A percentile compares a stretch with the other conserved stretches of the same genome.
These are phyloP conservation scores for Odontesthes bonariensis DNA, from an alignment of 2,113 vertebrate genomes.

Conservation along the genomic window DNA sequence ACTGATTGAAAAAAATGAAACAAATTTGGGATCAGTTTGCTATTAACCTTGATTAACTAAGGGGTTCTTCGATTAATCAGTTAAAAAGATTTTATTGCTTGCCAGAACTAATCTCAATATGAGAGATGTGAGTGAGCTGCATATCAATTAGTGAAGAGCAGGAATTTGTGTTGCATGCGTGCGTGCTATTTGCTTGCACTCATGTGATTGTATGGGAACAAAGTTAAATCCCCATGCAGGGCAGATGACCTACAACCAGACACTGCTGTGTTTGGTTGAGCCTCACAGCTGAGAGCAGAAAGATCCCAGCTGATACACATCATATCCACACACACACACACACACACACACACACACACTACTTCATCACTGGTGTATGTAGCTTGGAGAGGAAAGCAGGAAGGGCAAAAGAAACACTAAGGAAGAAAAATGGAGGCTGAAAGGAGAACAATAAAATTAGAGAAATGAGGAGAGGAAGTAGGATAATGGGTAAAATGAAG, in stretches of 20 bases:
- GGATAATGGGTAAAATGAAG: background rate
- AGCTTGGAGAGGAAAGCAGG: background rate
- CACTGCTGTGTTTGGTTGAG: constrained; percentile 43
- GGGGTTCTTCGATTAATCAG: background rate
- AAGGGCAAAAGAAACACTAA: background rate
- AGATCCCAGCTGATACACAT: constrained; percentile 37
- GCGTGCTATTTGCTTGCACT: constrained; percentile 9
- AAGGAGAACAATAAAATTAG: background rate
- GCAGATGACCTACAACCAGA: constrained; percentile 45
- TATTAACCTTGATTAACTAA: constrained; percentile 6
- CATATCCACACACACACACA: background rate
- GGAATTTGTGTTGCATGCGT: background rate
- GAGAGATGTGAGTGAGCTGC: background rate
- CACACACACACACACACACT: background rate
- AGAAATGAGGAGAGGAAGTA: background rate
- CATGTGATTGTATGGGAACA: constrained; percentile 20
- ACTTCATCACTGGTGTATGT: constrained; percentile 9
- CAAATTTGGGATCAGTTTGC: background rate
- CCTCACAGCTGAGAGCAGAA: constrained; percentile 33
- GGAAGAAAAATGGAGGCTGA: background rate
- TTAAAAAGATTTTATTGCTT: background rate
- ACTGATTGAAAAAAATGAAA: background rate
- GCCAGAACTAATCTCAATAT: background rate
- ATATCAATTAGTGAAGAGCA: constrained; percentile 13
- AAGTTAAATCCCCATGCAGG: constrained; percentile 25